Base-by-base conservation (phyloP, 2,888 invertebrate genomes). In the Dilophus febrilis region DNA sequence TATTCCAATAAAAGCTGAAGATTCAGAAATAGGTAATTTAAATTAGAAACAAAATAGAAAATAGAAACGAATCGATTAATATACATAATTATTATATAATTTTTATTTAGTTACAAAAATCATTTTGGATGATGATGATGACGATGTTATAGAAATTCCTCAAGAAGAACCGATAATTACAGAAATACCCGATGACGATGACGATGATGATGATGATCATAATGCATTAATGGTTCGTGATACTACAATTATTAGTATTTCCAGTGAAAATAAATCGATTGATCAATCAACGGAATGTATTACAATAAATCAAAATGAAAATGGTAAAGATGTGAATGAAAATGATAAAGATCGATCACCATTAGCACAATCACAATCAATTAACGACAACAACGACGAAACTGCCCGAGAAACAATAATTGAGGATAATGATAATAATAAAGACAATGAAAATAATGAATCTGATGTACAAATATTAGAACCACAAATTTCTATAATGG, bases 81-180 rank as follows among this genome's bases (percentile, higher is more conserved):
- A n/a, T n/a, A 22, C 11, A 10, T 17, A 40, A 47, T 39, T 32
- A 22, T 22, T 6, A 22, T 8, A 6, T 22, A 22, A 6, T 22
- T 22, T 22, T 22, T 17, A 13, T 40, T 36, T 29, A 11, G 42
- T 46, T 32, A 51, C 49, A 40, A 48, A 44, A 19, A 46, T 46
- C 55, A 36, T 62, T 22, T 64, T 67, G n/a, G 73, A 68, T 11
- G 74, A 74, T 7, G 75, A 74, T 45, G 77, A 77, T 48, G 78
- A 77, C 52, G 76, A 78, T 42, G 75, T 79, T 38, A 69, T 77
- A 47, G 72, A 76, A 46, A 68, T 77, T 44, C 74, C 74, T 45
- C 72, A 71, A 6, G 77, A 76, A 40, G 76, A 72, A 46, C 65
- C 72, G 45, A 74, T 73, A 40, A 65, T 71, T 32, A 72, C 78